phyloP scores from a whole-genome alignment of 2,888 invertebrate genomes.

The Dioctria linearis region DNA sequence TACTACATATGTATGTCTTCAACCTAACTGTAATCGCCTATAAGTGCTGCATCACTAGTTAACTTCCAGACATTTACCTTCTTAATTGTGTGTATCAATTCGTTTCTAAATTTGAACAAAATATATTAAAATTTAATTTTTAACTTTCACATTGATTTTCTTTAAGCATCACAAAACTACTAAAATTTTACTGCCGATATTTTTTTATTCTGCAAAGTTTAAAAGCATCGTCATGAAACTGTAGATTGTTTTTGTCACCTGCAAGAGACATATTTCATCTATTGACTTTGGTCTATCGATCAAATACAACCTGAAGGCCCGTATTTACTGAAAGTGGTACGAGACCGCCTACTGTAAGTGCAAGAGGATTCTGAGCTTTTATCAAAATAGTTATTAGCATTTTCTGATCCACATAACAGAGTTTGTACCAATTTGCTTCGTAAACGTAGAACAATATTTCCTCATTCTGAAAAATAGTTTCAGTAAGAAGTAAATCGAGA shows the following conservation, averaged over 20 bases:
- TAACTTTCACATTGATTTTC: too few relatives aligned
- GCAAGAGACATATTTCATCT: not conserved
- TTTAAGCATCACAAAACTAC: too few relatives aligned
- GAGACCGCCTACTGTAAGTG: constrained; percentile 4
- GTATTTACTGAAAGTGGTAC: constrained; percentile 22
- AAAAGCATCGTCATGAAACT: constrained; percentile 21
- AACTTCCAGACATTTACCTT: too few relatives aligned
- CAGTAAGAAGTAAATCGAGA: not conserved
- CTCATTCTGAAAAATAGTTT: not conserved
- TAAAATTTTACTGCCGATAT: too few relatives aligned
- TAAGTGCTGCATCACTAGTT: too few relatives aligned
- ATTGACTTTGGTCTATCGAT: not conserved
- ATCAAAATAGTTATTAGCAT: not conserved
- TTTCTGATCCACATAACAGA: constrained; percentile 1
- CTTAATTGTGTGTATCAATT: too few relatives aligned
- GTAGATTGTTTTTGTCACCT: constrained; percentile 32
- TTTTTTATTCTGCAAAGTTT: constrained; percentile 2
- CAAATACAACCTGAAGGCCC: constrained; percentile 8
- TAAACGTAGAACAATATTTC: not conserved
- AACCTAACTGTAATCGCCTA: too few relatives aligned
- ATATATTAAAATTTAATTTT: too few relatives aligned
- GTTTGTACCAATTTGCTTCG: constrained; percentile 9
- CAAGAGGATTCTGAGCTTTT: not conserved
- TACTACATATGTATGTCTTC: too few relatives aligned
- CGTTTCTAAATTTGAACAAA: too few relatives aligned